Conservation (phyloP, 2,797 vertebrate genomes). For the Xiphorhynchus erythropygius region DNA sequence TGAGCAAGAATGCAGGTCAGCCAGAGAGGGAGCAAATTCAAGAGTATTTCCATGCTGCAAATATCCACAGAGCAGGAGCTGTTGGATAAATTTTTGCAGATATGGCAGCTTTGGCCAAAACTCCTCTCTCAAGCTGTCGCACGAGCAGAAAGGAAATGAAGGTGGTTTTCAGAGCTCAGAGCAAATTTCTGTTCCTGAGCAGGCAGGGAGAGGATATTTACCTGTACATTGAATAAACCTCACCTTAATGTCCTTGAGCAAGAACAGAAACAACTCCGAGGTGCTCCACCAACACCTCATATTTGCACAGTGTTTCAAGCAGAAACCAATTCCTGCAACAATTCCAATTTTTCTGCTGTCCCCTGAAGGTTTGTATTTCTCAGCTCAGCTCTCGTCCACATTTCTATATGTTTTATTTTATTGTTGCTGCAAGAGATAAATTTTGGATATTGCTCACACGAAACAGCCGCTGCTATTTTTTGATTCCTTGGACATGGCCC, state of each 20-base stretch:
- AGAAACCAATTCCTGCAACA: not conserved
- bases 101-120: not conserved
- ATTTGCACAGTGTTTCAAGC: not conserved
- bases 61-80: not conserved
- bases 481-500: not conserved
- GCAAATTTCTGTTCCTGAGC: not conserved
- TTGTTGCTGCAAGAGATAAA: not conserved
- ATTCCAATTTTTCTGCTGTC: not conserved
- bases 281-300: not conserved
- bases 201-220: not conserved
- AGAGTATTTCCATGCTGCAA: not conserved
- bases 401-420: not conserved
- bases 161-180: not conserved
- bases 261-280: not conserved
- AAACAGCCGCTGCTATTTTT: conserved; percentile 11
- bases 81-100: not conserved
- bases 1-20: not conserved
- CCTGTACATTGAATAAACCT: not conserved
- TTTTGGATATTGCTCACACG: not conserved
- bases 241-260: not conserved
- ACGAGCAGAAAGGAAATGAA: not conserved
- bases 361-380: not conserved
- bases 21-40: not conserved
- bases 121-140: not conserved
- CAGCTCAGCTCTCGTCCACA: not conserved